phyloP scores from a whole-genome alignment of 2,113 vertebrate species.

The Salminus brasiliensis region DNA sequence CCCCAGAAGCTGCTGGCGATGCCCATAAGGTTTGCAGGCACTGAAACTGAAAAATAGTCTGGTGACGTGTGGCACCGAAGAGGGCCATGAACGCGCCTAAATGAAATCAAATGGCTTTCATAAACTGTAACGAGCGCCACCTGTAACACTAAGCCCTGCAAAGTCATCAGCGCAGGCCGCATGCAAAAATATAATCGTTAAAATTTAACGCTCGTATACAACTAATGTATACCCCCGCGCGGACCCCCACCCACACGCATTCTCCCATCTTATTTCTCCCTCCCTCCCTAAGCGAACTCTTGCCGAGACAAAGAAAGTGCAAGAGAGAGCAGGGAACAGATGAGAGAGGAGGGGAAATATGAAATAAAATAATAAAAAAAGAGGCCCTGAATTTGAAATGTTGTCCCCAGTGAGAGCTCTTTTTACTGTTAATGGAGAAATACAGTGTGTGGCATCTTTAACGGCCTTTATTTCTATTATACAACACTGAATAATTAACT shows the following conservation, averaged over 20 bases:
- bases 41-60: constrained; percentile 55
- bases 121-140: constrained; percentile 62
- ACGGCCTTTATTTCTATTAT: constrained; percentile 99
- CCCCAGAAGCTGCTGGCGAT: constrained; percentile 14
- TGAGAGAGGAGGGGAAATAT: constrained; percentile 44
- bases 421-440: constrained; percentile 99
- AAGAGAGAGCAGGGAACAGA: constrained; percentile 38
- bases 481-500: constrained; percentile 99
- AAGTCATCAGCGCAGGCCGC: constrained; percentile 46
- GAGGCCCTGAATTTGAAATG: constrained; percentile 87
- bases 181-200: constrained; percentile 52
- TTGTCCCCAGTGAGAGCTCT: constrained; percentile 94
- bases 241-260: not conserved
- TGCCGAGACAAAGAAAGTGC: constrained; percentile 29
- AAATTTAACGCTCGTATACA: constrained; percentile 46
- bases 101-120: constrained; percentile 62
- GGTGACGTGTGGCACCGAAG: constrained; percentile 50
- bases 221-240: constrained; percentile 34
- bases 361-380: constrained; percentile 56
- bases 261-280: not conserved
- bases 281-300: not conserved
- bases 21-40: constrained; percentile 50
- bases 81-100: constrained; percentile 53
- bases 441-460: constrained; percentile 99
- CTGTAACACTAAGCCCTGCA: constrained; percentile 50